Conservation (phyloP, 92 coral and sea anemone species). For the Porites divaricata region DNA sequence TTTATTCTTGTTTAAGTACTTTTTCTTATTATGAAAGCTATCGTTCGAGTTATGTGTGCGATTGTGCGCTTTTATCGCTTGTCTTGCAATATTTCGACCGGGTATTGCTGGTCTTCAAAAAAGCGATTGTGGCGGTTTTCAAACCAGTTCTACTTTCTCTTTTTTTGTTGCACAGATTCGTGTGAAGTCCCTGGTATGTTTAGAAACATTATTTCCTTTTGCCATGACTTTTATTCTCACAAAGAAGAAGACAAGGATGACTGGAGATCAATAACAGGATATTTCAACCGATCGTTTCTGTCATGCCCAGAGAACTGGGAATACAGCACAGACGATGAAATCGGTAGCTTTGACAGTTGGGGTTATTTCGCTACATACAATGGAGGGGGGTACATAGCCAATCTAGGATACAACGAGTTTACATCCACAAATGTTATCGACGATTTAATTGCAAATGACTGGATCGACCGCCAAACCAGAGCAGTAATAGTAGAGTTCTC, state of each 20-base stretch:
- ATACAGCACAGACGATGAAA: not conserved
- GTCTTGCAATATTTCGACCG: too few relatives aligned
- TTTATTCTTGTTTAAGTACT: not conserved
- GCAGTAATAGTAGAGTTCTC: conserved; percentile 43
- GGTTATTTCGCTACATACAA: conserved; percentile 34
- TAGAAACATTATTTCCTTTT: not conserved
- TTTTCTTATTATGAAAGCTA: too few relatives aligned
- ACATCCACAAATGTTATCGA: conserved; percentile 24
- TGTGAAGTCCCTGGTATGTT: not conserved
- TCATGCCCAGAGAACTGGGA: conserved; percentile 38
- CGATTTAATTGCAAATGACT: conserved; percentile 1
- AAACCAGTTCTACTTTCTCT: too few relatives aligned
- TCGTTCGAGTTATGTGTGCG: not conserved
- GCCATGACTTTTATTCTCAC: conserved; percentile 11
- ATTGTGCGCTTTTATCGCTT: too few relatives aligned
- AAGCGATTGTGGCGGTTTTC: too few relatives aligned
- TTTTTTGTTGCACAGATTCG: not conserved
- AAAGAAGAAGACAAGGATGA: not conserved
- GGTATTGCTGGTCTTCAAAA: too few relatives aligned
- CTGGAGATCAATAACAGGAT: not conserved
- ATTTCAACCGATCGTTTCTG: not conserved
- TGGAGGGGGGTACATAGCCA: conserved; percentile 49
- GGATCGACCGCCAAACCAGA: conserved; percentile 40
- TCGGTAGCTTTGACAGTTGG: conserved; percentile 34
- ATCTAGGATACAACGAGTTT: conserved; percentile 28